A percentile compares a stretch with the other conserved stretches of the same genome.
phyloP scores from a whole-genome alignment of 1,140 invertebrate species.

The Neodiprion lecontei region DNA sequence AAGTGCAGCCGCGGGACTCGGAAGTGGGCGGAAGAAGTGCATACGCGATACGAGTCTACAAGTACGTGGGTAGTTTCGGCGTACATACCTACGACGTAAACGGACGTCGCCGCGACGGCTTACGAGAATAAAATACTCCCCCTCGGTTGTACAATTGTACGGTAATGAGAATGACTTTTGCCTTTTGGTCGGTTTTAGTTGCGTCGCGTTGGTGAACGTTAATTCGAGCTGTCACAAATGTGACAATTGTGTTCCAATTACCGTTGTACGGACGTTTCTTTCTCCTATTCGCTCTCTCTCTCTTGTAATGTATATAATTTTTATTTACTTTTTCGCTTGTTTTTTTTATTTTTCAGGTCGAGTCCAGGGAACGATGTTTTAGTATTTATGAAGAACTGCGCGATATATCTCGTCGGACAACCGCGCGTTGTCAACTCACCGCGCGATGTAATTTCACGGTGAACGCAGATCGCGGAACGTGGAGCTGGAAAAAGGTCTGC shows the following conservation, averaged over 20 bases:
- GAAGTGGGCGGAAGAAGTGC: slow-evolving; percentile 3
- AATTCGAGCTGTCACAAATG: background rate
- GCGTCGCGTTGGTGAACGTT: background rate
- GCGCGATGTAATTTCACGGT: slow-evolving; percentile 11
- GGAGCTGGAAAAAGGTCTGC: background rate
- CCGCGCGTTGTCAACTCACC: slow-evolving; percentile 17
- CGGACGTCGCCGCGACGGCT: too few relatives aligned
- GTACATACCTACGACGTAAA: too few relatives aligned
- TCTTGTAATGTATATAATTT: background rate
- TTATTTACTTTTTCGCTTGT: slow-evolving; percentile 11
- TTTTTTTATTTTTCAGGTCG: background rate
- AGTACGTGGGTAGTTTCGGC: background rate
- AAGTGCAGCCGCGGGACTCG: background rate
- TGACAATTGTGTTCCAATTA: background rate
- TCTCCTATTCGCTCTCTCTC: slow-evolving; percentile 5
- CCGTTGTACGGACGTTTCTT: slow-evolving; percentile 2
- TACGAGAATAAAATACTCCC: too few relatives aligned
- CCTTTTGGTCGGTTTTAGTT: slow-evolving; percentile 6
- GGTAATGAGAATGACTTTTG: slow-evolving; percentile 3
- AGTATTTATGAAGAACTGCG: slow-evolving; percentile 10
- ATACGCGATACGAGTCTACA: background rate
- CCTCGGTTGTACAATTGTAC: too few relatives aligned
- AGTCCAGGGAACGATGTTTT: slow-evolving; percentile 5
- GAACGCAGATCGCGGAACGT: slow-evolving; percentile 3
- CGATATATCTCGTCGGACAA: slow-evolving; percentile 5